These are phyloP conservation scores for Leptopilina syphax DNA, from an alignment of 2,888 invertebrate genomes.

Conservation along the genomic window DNA sequence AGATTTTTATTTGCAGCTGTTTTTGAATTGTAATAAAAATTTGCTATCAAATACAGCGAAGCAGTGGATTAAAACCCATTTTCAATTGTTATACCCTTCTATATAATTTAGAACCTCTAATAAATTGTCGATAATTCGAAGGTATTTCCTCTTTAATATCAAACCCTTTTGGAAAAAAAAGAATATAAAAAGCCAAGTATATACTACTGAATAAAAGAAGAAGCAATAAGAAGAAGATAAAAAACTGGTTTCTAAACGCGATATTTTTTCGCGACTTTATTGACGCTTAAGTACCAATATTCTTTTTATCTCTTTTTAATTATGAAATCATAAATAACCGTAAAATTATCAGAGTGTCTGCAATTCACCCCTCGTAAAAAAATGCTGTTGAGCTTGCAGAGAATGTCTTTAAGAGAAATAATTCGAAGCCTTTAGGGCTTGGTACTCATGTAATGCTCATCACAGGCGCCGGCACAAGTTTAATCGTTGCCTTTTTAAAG, in stretches of 20 bases:
- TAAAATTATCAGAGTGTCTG: slow-evolving; percentile 14
- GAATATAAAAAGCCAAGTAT: background rate
- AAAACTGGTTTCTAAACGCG: background rate
- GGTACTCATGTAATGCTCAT: slow-evolving; percentile 20
- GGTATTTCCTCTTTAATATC: too few species aligned
- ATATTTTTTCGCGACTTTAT: slow-evolving; percentile 1
- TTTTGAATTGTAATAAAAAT: too few species aligned
- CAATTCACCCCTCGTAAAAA: slow-evolving; percentile 24
- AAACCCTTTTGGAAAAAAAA: background rate
- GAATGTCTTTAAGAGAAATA: slow-evolving; percentile 31
- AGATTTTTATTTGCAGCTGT: too few species aligned
- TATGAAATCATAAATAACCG: slow-evolving; percentile 17
- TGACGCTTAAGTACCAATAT: background rate
- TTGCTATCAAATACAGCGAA: too few species aligned
- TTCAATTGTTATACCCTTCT: too few species aligned
- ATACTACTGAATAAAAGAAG: background rate
- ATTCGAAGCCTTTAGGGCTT: slow-evolving; percentile 12
- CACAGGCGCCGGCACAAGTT: slow-evolving; percentile 31
- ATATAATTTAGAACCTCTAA: too few species aligned
- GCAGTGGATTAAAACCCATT: too few species aligned
- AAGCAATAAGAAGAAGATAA: too few species aligned
- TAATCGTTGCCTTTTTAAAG: slow-evolving; percentile 33
- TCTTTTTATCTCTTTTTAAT: slow-evolving; percentile 5
- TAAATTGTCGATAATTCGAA: too few species aligned
- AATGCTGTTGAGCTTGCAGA: background rate